Percentiles rank a stretch among this genome's conserved stretches.
phyloP scores from a whole-genome alignment of 2,113 vertebrate genomes.

The Myrmecophaga tridactyla region DNA sequence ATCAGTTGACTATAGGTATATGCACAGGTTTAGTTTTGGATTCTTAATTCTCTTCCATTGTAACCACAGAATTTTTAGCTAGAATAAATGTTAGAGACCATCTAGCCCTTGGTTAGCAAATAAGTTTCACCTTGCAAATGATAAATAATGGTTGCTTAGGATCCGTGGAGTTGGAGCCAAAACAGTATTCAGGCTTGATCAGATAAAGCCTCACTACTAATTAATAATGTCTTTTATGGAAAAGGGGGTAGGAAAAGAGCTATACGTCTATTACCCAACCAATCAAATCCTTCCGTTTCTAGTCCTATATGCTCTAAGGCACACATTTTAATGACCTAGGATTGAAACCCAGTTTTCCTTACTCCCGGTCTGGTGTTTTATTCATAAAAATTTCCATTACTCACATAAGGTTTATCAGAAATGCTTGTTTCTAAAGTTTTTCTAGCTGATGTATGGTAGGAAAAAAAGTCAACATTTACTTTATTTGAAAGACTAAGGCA shows the following conservation, averaged over 20 bases:
- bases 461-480: constrained; percentile 69
- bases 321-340: background rate
- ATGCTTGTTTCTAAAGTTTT: constrained; percentile 16
- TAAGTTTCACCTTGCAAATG: background rate
- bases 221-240: background rate
- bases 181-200: background rate
- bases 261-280: no score
- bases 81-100: background rate
- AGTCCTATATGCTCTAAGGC: background rate
- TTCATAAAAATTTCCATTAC: constrained; percentile 39
- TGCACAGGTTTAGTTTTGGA: no score
- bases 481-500: constrained; percentile 65
- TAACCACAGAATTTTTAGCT: background rate
- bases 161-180: background rate
- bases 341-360: background rate
- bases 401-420: constrained; percentile 1
- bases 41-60: no score
- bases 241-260: background rate
- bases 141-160: background rate
- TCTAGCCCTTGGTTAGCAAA: background rate
- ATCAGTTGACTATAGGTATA: no score
- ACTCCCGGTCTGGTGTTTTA: background rate
- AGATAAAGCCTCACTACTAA: background rate
- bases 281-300: background rate
- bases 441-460: background rate